Base-by-base conservation (phyloP, 2,113 vertebrate species). In the Burhinus oedicnemus region DNA sequence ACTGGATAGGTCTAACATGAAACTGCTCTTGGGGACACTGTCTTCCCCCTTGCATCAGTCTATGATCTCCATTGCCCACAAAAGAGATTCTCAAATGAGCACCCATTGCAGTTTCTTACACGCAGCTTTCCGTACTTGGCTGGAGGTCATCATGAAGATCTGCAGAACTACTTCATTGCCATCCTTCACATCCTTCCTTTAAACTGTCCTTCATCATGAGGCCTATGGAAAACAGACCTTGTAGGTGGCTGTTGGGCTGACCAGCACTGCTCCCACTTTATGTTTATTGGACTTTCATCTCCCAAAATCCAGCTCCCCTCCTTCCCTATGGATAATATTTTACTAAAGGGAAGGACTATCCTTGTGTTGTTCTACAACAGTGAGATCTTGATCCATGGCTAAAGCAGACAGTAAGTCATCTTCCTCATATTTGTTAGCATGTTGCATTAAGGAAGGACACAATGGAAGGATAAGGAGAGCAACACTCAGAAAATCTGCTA, bases 51-150 rank as follows among this genome's bases (percentile, higher is more conserved):
- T 58, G 16, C 21, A 16, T 81, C 13, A 29, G 14, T 29, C 49
- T 77, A 12, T 4, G 15, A 27, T 38, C 22, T 70, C 17, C 23
- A 13, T 34, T 75, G 26, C 30, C 26, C 47, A 14, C 19, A 34
- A 40, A 52, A 40, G 12, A 25, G 29, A 44, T 58, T 42, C 36
- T 65, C 34, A 57, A 55, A 40, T 27, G 55, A 45, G 29, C 15
- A 38, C 12, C 19, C 5, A 2, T 18, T 72, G 27, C 15, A 70
- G 34, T 87, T 72, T 61, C 65, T 85, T 0, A 0, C 5, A 4
- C 77, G 36, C 30, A 74, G 13, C 7, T 89, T 89, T 61, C 27
- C 6, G 1, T 45, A 16, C 10, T 47, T 70, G 40, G 9, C 18
- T 87, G 2, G 45, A 74, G 45, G 45, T 94, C 7, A 3, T 44